Percentiles rank a stretch among this genome's conserved stretches.
phyloP scores from a whole-genome alignment of 2,113 vertebrate species.

The Pluvianellus socialis region DNA sequence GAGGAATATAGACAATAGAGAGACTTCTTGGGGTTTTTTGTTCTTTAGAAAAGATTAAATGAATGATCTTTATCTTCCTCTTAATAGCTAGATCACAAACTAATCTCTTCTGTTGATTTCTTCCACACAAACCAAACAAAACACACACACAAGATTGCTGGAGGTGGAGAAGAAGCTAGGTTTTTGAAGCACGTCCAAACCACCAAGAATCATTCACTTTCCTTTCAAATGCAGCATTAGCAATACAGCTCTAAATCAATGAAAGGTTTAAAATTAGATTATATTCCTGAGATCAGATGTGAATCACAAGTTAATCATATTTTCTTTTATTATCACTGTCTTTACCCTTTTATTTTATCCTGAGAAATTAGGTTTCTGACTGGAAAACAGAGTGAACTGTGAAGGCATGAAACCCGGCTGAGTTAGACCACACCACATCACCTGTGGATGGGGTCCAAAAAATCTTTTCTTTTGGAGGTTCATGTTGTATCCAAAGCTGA shows the following conservation, averaged over 20 bases:
- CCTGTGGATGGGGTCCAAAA: neutral
- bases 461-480: neutral
- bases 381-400: slow-evolving; percentile 12
- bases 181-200: slow-evolving; percentile 44
- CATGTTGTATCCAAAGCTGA: neutral
- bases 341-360: slow-evolving; percentile 59
- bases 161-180: neutral
- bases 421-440: neutral
- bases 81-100: neutral
- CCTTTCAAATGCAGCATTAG: slow-evolving; percentile 56
- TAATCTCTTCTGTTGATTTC: slow-evolving; percentile 9
- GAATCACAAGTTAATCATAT: slow-evolving; percentile 63
- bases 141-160: neutral
- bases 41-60: slow-evolving; percentile 7
- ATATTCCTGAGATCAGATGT: slow-evolving; percentile 65
- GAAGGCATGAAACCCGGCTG: slow-evolving; percentile 22
- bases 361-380: slow-evolving; percentile 43
- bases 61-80: neutral
- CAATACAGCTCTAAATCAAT: slow-evolving; percentile 56
- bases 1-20: neutral
- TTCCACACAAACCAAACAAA: slow-evolving; percentile 1
- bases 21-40: neutral
- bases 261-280: slow-evolving; percentile 64
- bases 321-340: slow-evolving; percentile 60
- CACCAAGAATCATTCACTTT: slow-evolving; percentile 49